Base-by-base conservation (phyloP, 2,113 vertebrate species). In the Oreochromis aureus region DNA sequence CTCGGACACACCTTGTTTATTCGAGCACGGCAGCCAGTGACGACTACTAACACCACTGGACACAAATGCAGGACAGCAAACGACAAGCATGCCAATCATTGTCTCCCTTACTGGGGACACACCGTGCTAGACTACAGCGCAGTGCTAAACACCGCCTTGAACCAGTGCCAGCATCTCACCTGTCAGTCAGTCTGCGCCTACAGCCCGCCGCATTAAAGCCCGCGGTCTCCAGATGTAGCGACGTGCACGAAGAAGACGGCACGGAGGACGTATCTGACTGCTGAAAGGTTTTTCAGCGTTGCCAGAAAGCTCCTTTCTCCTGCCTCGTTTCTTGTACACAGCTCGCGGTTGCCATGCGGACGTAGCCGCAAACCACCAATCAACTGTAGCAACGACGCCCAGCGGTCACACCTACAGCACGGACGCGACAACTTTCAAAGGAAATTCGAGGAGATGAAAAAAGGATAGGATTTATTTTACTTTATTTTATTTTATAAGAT, bases 311-410 rank as follows among this genome's bases (percentile, higher is more conserved):
- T 80, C 82, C 24, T 34, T 71, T 80, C 46, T 66, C 58, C 16
- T 22, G 39, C 30, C 27, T 61, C 32, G 16, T 76, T 58, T 81
- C 61, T 88, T 71, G 90, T 86, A 89, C 81, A 91, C 92, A 91
- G 86, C 82, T 91, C 84, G 7, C 94, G 93, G 97, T 96, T 97
- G 95, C 96, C 97, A 97, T 96, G 95, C 93, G 90, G 90, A 91
- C 94, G 87, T 92, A 83, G 85, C 90, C 66, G 83, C 87, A 80
- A 93, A 87, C 81, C 91, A 59, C 90, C 94, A 92, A 93, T 91
- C 92, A 82, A 15, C 66, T 80, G 81, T 44, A 10, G 91, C 73
- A 82, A 53, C 46, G 89, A 86, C 88, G 55, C 39, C 80, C 34
- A 3, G 44, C 11, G 84, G 86, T 30, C 91, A 91, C 92, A 84